These are phyloP conservation scores for Pygocentrus nattereri DNA, from an alignment of 2,797 vertebrate species.

Conservation along the genomic window DNA sequence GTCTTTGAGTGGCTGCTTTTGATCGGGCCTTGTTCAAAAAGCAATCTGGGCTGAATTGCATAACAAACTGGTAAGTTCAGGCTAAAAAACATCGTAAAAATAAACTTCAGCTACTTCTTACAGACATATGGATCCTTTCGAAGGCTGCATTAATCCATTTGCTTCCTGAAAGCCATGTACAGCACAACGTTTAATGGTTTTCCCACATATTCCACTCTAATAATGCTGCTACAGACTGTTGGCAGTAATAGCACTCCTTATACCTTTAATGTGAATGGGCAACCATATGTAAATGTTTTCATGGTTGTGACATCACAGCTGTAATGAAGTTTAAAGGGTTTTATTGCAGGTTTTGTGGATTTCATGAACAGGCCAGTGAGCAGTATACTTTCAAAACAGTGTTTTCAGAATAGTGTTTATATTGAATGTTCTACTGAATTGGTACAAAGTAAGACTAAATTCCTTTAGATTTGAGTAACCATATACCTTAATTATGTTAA, in stretches of 20 bases:
- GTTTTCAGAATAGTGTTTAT: too few relatives aligned
- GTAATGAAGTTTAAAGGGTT: not conserved
- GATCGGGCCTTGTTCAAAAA: too few relatives aligned
- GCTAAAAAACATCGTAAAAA: not conserved
- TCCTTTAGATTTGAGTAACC: too few relatives aligned
- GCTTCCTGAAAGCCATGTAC: not conserved
- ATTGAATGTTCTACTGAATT: too few relatives aligned
- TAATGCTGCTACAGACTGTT: not conserved
- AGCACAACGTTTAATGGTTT: not conserved
- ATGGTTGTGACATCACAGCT: not conserved
- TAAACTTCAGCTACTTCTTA: not conserved
- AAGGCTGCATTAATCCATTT: not conserved
- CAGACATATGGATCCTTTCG: not conserved
- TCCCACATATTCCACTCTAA: not conserved
- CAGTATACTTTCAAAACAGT: not conserved
- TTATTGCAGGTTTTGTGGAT: not conserved
- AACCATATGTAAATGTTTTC: not conserved
- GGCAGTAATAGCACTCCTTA: not conserved
- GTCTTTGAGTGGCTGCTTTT: not conserved
- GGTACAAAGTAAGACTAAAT: too few relatives aligned
- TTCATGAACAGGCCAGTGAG: not conserved
- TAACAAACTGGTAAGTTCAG: too few relatives aligned
- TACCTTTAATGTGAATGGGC: not conserved
- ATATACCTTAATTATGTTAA: too few relatives aligned
- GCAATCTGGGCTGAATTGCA: too few relatives aligned